Percentiles rank a stretch among this genome's conserved stretches.
Conservation (phyloP, 2,797 vertebrate genomes). For the Malurus leucopterus region DNA sequence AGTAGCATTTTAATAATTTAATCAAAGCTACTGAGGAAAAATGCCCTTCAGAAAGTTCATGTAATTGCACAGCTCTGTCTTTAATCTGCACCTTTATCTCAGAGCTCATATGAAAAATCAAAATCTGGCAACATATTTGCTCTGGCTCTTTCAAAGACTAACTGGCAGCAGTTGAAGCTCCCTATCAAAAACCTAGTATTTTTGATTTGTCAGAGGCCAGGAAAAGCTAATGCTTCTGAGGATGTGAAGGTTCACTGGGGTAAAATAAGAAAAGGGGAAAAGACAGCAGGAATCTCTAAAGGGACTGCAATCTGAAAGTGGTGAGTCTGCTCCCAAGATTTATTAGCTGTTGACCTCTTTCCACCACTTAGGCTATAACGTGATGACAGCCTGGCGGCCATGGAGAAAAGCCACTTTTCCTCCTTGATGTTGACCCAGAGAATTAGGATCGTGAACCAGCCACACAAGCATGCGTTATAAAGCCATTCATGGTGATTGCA, state of each 20-base stretch:
- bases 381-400: background rate
- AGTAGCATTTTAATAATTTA: constrained; percentile 21
- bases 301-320: background rate
- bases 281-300: background rate
- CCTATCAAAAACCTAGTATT: background rate
- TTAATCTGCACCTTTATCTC: background rate
- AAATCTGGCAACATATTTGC: background rate
- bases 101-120: background rate
- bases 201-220: constrained; percentile 10
- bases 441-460: constrained; percentile 27
- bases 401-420: constrained; percentile 9
- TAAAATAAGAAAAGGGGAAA: background rate
- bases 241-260: background rate
- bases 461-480: background rate
- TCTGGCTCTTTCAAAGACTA: background rate
- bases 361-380: background rate
- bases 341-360: constrained; percentile 41
- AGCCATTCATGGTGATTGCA: background rate
- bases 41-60: background rate
- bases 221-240: constrained; percentile 15
- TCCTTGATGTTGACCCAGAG: constrained; percentile 28
- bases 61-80: background rate
- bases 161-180: background rate
- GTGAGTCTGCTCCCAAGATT: constrained; percentile 30
- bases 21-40: background rate